Evolutionary conservation across 2,113 vertebrate genomes (phyloP), one percentile per base, ranked within the genome.

Genomic region (Piaya cayana): DNA sequence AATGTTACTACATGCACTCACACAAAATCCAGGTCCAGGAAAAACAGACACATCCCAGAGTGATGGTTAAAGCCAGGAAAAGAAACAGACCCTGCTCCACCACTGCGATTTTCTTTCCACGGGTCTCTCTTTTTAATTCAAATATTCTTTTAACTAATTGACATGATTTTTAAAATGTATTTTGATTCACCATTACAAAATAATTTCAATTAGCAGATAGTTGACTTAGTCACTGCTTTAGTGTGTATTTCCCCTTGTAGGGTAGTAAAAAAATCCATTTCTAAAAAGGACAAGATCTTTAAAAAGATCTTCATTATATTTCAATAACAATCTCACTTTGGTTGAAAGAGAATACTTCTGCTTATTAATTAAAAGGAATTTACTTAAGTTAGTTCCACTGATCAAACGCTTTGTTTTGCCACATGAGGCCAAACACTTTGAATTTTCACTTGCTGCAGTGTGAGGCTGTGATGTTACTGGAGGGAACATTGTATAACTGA

Each of bases 281-380:
- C 49, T 75, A 53, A 93, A 47, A 9, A 79, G 74, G 68, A 65
- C 29, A 79, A 85, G 56, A 56, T 55, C 49, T 50, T 96, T 83
- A n/a, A 74, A 92, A 78, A 89, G 18, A 34, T 67, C 23, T 67
- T 92, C 22, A 27, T 91, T 91, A 34, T 76, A 71, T 92, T 96
- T 92, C 50, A 25, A 36, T 68, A 88, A 30, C 25, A 26, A 69
- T 84, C 65, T 79, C 14, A 12, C 29, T 60, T 88, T 86, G 30
- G 25, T 77, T 83, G 39, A 92, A 82, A 88, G 49, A 92, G 75
- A 94, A 77, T 52, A 65, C 36, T 74, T 88, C 60, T 86, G 17
- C 80, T 95, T 94, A 81, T 94, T 83, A 94, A 97, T 95, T 81
- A 90, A 58, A 59, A 90, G 63, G 89, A 92, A 93, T 90, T 92